These are phyloP conservation scores for Solenopsis fugax DNA, from an alignment of 1,140 invertebrate genomes.

Conservation along the genomic window DNA sequence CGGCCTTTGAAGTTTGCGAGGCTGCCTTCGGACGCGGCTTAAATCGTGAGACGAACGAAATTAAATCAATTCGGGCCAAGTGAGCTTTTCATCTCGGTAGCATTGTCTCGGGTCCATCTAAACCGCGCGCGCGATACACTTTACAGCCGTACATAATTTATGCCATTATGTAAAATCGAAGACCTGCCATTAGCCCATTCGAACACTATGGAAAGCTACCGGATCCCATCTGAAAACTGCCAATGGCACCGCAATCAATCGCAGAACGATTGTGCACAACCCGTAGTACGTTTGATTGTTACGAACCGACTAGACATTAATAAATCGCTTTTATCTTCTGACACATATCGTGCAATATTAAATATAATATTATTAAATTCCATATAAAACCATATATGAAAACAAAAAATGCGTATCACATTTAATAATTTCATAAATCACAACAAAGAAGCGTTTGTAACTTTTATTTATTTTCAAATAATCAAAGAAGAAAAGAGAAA, in stretches of 20 bases:
- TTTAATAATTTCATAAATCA: slow-evolving; percentile 16
- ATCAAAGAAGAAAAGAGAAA: not conserved
- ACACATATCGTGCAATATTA: not conserved
- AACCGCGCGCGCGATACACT: not conserved
- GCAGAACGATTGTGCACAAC: not conserved
- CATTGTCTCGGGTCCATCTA: not conserved
- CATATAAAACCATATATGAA: not conserved
- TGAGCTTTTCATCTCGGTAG: slow-evolving; percentile 3
- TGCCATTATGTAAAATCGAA: slow-evolving; percentile 1
- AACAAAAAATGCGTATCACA: not conserved
- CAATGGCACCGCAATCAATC: slow-evolving; percentile 28
- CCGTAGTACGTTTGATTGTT: not conserved
- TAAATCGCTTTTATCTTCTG: slow-evolving; percentile 14
- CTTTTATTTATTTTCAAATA: not conserved
- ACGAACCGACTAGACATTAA: not conserved
- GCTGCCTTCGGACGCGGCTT: slow-evolving; percentile 10
- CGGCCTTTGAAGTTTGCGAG: slow-evolving; percentile 57
- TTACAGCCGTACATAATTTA: not conserved
- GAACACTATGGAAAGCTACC: not conserved
- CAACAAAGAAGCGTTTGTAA: not conserved
- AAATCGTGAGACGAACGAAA: slow-evolving; percentile 24
- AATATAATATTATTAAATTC: slow-evolving; percentile 4
- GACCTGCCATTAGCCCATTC: not conserved
- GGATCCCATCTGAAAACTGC: slow-evolving; percentile 5
- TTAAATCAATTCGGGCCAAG: slow-evolving; percentile 38